phyloP scores from a whole-genome alignment of 1,140 invertebrate species.

The Aphidius gifuensis region DNA sequence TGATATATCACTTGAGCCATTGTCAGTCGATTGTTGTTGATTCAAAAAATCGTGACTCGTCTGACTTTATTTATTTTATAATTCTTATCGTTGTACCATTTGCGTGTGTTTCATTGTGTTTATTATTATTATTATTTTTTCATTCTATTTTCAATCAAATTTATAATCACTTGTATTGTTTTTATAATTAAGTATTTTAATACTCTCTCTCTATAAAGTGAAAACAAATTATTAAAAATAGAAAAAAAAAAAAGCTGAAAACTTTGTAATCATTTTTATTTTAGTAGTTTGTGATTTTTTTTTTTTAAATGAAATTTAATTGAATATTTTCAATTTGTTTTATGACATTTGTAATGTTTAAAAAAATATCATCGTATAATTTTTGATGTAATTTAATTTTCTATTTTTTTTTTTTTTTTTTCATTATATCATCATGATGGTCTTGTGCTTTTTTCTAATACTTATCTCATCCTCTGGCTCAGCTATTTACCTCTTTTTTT shows the following conservation, averaged over 20 bases:
- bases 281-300: too few relatives aligned
- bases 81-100: neutral
- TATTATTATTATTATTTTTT: neutral
- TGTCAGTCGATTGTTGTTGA: slow-evolving; percentile 21
- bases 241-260: neutral
- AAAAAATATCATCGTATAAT: too few relatives aligned
- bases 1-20: neutral
- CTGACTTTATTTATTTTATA: slow-evolving; percentile 13
- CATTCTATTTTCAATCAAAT: neutral
- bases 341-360: too few relatives aligned
- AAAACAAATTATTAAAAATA: neutral
- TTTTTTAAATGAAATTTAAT: too few relatives aligned
- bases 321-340: too few relatives aligned
- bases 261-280: too few relatives aligned
- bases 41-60: slow-evolving; percentile 23
- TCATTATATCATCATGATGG: too few relatives aligned
- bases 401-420: too few relatives aligned
- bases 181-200: neutral
- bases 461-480: too few relatives aligned
- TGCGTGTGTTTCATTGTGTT: neutral
- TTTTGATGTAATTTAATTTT: too few relatives aligned
- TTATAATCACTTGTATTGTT: neutral
- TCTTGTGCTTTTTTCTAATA: too few relatives aligned
- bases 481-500: too few relatives aligned
- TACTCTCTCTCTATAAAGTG: neutral